phyloP scores from a whole-genome alignment of 2,888 invertebrate species.

The Arrhopalites spinosus region DNA sequence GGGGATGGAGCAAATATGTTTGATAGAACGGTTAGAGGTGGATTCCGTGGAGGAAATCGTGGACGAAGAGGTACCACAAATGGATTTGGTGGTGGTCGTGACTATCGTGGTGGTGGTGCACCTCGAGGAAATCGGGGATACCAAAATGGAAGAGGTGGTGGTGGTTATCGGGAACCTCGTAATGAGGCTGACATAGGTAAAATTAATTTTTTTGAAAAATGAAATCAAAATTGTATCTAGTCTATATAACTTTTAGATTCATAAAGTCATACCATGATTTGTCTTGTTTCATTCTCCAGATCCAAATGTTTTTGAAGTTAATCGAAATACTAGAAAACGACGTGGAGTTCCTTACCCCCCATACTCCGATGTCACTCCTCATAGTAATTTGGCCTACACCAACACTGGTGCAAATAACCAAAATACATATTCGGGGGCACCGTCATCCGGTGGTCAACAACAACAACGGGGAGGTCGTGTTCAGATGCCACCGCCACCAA shows the following conservation, averaged over 20 bases:
- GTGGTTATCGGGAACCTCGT: constrained; percentile 23
- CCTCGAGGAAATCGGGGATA: constrained; percentile 27
- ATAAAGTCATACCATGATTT: too few species aligned
- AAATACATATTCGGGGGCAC: constrained; percentile 1
- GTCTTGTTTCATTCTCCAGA: too few species aligned
- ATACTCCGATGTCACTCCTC: constrained; percentile 12
- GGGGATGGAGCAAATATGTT: constrained; percentile 39
- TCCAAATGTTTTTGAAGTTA: constrained; percentile 27
- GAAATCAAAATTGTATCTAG: background rate
- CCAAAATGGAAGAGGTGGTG: constrained; percentile 38
- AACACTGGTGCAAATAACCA: background rate
- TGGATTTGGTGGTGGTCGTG: constrained; percentile 38
- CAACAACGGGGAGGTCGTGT: constrained; percentile 17
- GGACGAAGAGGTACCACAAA: constrained; percentile 39
- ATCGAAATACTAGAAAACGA: constrained; percentile 24
- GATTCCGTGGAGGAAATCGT: constrained; percentile 37
- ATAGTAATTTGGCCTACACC: constrained; percentile 32
- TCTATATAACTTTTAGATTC: background rate
- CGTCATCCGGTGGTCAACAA: constrained; percentile 16
- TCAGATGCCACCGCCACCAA: constrained; percentile 17
- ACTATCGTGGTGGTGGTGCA: constrained; percentile 22
- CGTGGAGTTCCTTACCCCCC: constrained; percentile 22
- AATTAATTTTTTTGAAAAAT: background rate
- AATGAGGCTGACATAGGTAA: constrained; percentile 38
- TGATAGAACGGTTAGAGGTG: constrained; percentile 38